phyloP scores from a whole-genome alignment of 2,888 invertebrate species.

The Rosalia funebris region DNA sequence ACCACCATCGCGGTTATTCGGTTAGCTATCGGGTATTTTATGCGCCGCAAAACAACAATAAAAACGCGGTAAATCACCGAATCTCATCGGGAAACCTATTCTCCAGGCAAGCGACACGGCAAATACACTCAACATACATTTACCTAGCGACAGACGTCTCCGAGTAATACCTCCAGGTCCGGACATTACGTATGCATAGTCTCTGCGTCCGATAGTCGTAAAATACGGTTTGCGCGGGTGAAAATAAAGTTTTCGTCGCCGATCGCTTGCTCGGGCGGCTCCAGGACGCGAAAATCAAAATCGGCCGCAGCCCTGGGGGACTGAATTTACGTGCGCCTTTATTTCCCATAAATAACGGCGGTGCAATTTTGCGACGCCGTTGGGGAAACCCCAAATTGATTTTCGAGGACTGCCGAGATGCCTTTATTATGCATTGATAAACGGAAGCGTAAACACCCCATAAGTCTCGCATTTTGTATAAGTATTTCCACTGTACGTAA shows the following conservation, averaged over 20 bases:
- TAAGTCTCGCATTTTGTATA: too few relatives aligned
- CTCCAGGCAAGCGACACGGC: neutral
- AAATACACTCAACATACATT: neutral
- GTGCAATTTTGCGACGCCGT: too few relatives aligned
- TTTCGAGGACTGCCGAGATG: too few relatives aligned
- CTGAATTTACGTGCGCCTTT: neutral
- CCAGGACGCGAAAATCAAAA: neutral
- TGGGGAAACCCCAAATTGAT: too few relatives aligned
- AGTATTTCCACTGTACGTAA: too few relatives aligned
- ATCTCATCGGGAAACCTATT: neutral
- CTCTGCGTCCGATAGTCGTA: constrained; percentile 6
- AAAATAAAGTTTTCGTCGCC: constrained; percentile 5
- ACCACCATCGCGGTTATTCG: too few relatives aligned
- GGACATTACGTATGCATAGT: constrained; percentile 17
- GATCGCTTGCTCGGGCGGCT: neutral
- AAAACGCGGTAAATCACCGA: too few relatives aligned
- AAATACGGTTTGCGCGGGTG: constrained; percentile 1
- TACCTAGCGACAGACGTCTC: neutral
- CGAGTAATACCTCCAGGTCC: neutral
- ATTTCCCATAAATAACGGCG: too few relatives aligned
- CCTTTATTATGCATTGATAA: too few relatives aligned
- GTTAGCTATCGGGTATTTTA: too few relatives aligned
- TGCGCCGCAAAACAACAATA: too few relatives aligned
- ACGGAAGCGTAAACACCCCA: too few relatives aligned
- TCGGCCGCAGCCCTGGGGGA: neutral